These are phyloP conservation scores for Perccottus glenii DNA, from an alignment of 2,113 vertebrate genomes.

Conservation along the genomic window DNA sequence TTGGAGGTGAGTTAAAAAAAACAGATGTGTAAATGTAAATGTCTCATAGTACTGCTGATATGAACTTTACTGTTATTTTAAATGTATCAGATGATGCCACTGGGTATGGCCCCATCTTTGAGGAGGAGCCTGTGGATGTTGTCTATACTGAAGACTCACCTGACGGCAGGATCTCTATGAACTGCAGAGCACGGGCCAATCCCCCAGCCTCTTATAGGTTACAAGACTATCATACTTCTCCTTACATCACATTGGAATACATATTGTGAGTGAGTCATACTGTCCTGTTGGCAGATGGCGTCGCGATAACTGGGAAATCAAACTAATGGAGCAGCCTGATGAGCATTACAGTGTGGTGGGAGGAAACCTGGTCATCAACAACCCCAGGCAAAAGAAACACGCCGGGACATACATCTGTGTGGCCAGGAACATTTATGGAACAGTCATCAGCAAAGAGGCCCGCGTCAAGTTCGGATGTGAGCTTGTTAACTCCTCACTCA, in stretches of 20 bases:
- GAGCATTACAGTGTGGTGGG: conserved; percentile 94
- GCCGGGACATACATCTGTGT: conserved; percentile 90
- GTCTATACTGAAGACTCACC: conserved; percentile 94
- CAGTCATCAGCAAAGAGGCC: conserved; percentile 93
- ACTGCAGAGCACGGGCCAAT: conserved; percentile 92
- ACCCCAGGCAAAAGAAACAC: conserved; percentile 90
- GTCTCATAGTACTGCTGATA: no score
- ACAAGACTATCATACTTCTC: background rate
- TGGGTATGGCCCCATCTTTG: conserved; percentile 96
- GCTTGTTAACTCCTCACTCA: conserved; percentile 39
- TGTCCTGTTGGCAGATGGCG: conserved; percentile 84
- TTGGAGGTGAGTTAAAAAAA: conserved; percentile 71
- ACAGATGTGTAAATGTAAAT: background rate
- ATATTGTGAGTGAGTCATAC: background rate
- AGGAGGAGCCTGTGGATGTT: conserved; percentile 95
- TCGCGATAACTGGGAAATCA: conserved; percentile 93
- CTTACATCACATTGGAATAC: background rate
- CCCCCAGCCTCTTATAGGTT: conserved; percentile 90
- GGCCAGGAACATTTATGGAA: conserved; percentile 90
- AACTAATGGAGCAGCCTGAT: conserved; percentile 86
- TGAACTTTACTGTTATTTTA: background rate
- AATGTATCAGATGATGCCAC: conserved; percentile 88
- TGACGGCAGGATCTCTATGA: conserved; percentile 93
- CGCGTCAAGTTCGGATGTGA: conserved; percentile 94
- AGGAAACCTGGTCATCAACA: conserved; percentile 93